A percentile compares a stretch with the other conserved stretches of the same genome.
Conservation (phyloP, 2,113 vertebrate species). For the Butorides virescens region DNA sequence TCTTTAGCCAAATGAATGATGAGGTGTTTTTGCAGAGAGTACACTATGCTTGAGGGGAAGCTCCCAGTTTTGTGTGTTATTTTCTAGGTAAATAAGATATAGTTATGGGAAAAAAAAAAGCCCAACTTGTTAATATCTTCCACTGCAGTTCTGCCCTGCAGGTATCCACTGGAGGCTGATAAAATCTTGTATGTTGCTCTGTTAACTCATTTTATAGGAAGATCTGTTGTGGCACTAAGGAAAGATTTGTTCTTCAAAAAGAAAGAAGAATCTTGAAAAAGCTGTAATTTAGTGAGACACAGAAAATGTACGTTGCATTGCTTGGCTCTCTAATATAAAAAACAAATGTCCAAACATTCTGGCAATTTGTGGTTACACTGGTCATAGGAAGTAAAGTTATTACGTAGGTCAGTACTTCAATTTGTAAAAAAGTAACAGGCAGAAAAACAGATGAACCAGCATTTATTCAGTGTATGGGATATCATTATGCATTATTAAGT, state of each 20-base stretch:
- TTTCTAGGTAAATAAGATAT: neutral
- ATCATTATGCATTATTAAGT: neutral
- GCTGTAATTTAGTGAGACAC: neutral
- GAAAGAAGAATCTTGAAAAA: neutral
- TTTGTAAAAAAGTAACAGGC: neutral
- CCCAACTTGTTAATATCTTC: neutral
- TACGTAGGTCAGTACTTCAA: neutral
- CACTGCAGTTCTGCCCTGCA: neutral
- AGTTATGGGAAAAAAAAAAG: neutral
- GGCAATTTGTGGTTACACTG: neutral
- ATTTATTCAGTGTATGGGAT: neutral
- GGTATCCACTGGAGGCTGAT: neutral
- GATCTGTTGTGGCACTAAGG: neutral
- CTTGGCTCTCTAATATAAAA: neutral
- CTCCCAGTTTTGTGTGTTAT: neutral
- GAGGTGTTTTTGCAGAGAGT: neutral
- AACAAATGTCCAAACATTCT: neutral
- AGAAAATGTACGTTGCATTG: neutral
- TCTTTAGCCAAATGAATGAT: neutral
- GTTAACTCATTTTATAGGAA: neutral
- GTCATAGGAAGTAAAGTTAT: neutral
- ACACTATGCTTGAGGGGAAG: neutral
- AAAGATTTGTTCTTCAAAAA: neutral
- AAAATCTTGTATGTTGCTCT: neutral
- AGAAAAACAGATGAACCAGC: neutral